These are phyloP conservation scores for Malacoctenus gilli DNA, from an alignment of 2,797 vertebrate species.

Conservation along the genomic window DNA sequence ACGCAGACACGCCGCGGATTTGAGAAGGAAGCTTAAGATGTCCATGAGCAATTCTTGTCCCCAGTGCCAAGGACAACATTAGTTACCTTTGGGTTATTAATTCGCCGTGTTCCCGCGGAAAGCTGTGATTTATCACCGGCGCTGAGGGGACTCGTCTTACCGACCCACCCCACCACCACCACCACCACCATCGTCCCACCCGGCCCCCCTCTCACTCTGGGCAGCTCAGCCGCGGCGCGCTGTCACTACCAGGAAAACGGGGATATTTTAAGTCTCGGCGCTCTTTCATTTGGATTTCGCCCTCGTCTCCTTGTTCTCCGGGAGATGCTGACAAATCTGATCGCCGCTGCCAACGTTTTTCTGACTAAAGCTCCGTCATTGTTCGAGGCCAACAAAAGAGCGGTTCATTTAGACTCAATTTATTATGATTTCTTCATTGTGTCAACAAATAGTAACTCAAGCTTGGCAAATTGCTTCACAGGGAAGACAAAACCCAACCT, in stretches of 20 bases:
- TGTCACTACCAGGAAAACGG: constrained; percentile 68
- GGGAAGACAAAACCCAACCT: constrained; percentile 35
- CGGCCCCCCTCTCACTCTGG: constrained; percentile 19
- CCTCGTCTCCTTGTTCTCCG: constrained; percentile 59
- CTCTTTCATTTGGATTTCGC: constrained; percentile 70
- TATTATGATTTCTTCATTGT: constrained; percentile 70
- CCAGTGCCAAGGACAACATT: constrained; percentile 60
- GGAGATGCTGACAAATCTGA: constrained; percentile 68
- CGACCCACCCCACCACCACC: too few relatives aligned
- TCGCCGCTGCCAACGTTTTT: constrained; percentile 65
- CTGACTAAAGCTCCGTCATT: constrained; percentile 62
- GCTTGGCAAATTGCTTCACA: constrained; percentile 50
- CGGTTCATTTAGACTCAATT: constrained; percentile 63
- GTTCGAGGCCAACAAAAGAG: constrained; percentile 69
- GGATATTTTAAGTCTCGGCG: constrained; percentile 64
- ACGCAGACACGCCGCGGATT: constrained; percentile 26
- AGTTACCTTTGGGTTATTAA: constrained; percentile 64
- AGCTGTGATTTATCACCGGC: constrained; percentile 62
- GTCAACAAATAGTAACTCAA: constrained; percentile 59
- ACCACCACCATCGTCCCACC: too few relatives aligned
- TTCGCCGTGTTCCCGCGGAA: constrained; percentile 56
- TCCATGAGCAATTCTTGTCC: constrained; percentile 35
- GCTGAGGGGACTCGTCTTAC: constrained; percentile 45
- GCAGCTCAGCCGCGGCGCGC: constrained; percentile 41
- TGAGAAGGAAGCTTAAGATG: constrained; percentile 23